Conservation (phyloP, 2,888 invertebrate genomes). For the Pantelozetes paolii region DNA sequence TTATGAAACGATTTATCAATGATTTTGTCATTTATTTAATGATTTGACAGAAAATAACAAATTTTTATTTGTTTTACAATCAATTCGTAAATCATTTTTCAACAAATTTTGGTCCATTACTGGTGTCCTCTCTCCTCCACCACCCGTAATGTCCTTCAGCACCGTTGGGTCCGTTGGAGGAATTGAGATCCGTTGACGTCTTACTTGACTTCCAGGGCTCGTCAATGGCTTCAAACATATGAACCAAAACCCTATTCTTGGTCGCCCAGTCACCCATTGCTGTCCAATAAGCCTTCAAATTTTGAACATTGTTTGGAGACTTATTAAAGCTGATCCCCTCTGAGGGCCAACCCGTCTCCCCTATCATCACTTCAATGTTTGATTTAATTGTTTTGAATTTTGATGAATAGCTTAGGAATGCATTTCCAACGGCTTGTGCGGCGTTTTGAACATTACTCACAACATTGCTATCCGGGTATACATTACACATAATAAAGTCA, state of each 20-base stretch:
- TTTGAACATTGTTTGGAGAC: not conserved
- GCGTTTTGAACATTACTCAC: not conserved
- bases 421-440: not conserved
- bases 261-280: constrained; percentile 1
- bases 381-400: not conserved
- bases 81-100: too few relatives aligned
- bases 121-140: not conserved
- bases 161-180: not conserved
- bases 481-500: constrained; percentile 21
- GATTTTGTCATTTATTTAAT: too few relatives aligned
- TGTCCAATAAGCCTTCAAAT: constrained; percentile 12
- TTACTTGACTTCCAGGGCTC: constrained; percentile 27
- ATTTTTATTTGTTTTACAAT: too few relatives aligned
- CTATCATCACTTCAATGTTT: constrained; percentile 10
- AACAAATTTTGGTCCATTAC: not conserved
- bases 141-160: constrained; percentile 18
- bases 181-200: not conserved
- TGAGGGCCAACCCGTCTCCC: constrained; percentile 29
- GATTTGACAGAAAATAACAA: too few relatives aligned
- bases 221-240: constrained; percentile 26
- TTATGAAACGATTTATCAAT: too few relatives aligned
- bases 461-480: not conserved
- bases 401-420: not conserved
- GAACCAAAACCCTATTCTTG: not conserved
- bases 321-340: constrained; percentile 20